Evolutionary conservation across 2,113 vertebrate species (phyloP), one percentile per base, ranked within the genome.

Genomic region (Lota lota): DNA sequence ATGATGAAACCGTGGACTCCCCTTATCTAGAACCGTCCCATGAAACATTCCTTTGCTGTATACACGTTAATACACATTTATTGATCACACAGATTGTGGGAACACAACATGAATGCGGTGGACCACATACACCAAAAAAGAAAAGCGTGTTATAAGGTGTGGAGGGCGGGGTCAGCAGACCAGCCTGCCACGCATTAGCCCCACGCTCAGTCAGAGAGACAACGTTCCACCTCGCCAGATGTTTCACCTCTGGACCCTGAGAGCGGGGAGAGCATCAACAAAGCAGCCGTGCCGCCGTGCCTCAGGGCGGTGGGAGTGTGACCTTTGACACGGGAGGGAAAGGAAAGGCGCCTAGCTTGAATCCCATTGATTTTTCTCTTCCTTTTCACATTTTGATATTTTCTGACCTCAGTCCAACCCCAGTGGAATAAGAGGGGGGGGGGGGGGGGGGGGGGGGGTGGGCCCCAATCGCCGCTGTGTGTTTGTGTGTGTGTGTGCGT

Each of bases 391-490:
- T 56, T 85, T 82, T 78, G 61, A 61, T 75, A 81, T 78, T 47
- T 47, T 78, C 78, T 84, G 83, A 85, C 83, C 81, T 80, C 76
- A 79, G 64, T 61, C 63, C 80, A 66, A 77, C 76, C 81, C 76
- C 67, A 51, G 60, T n/a, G 16, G 70, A 63, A 62, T 70, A 62
- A 47, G 40, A 12, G 21, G 57, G 67, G 33, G 59, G 59, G 36
- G 40, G n/a, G 21, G 57, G 67, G 33, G 59, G 59, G 36, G 40
- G 56, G 66, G 11, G 64, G 28, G 53, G 79, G 82, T 80, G 6
- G 4, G 28, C 4, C 28, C 28, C 28, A 28, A 28, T 28, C 4
- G 28, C 28, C 28, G 28, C 4, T 47, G 40, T 47, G 40, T 47
- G 40, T 47, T 4, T 47, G 40, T 47, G 40, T 47, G 40, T 47